A percentile compares a stretch with the other conserved stretches of the same genome.
Evolutionary conservation across 2,888 invertebrate species (phyloP).

Genomic region (Tuberolachnus salignus): DNA sequence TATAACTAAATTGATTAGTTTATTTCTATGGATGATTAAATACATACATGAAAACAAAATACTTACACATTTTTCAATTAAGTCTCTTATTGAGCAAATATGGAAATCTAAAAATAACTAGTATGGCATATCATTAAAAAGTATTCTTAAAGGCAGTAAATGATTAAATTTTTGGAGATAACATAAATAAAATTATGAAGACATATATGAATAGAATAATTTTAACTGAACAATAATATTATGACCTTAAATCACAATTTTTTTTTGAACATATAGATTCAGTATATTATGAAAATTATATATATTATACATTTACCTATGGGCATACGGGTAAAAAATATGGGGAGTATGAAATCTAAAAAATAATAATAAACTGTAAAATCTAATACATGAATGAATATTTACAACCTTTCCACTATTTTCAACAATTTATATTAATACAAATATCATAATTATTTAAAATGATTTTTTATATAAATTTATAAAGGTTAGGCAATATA

Average conservation of each 20-base stretch:
- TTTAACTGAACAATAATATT: too few species aligned
- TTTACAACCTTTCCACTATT: too few species aligned
- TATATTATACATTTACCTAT: too few species aligned
- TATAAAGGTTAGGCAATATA: too few species aligned
- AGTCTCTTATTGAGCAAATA: conserved; percentile 47
- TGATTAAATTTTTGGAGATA: background rate
- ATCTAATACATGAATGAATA: too few species aligned
- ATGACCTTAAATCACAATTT: too few species aligned
- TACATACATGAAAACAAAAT: background rate
- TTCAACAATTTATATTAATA: too few species aligned
- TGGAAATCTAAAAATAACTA: background rate
- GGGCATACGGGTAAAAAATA: too few species aligned
- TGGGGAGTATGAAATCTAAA: too few species aligned
- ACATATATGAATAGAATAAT: background rate
- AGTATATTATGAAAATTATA: background rate
- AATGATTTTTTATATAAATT: too few species aligned
- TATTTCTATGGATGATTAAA: background rate
- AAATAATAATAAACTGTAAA: too few species aligned
- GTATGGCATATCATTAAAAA: conserved; percentile 7
- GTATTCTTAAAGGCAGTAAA: conserved; percentile 15
- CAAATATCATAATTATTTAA: too few species aligned
- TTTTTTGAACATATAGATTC: background rate
- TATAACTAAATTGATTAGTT: background rate
- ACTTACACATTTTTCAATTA: background rate
- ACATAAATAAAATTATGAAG: background rate